These are phyloP conservation scores for Nothoprocta pentlandii DNA, from an alignment of 2,113 vertebrate species.

Conservation along the genomic window DNA sequence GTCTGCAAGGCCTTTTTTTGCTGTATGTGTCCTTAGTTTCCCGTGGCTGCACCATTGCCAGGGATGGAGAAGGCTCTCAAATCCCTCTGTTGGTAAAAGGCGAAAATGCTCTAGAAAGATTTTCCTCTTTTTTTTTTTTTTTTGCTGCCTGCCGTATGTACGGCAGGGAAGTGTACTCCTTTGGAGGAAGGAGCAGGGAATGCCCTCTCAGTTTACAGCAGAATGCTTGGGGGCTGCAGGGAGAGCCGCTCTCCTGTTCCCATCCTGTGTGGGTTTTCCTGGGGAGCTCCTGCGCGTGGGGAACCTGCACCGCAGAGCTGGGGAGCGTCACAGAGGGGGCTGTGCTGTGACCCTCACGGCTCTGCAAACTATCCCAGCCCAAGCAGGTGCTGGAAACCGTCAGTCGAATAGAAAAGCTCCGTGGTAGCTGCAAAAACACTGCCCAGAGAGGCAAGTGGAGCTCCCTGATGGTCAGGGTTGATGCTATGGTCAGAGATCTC, in stretches of 20 bases:
- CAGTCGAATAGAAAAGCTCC: not conserved
- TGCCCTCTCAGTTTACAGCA: not conserved
- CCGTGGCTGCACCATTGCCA: not conserved
- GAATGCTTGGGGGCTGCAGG: accelerated
- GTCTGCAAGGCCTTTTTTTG: conserved; percentile 50
- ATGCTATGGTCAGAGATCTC: accelerated
- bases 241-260: accelerated
- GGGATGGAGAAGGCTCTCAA: conserved; percentile 67
- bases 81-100: conserved; percentile 74
- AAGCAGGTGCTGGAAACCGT: not conserved
- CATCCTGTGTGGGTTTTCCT: not conserved
- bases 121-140: conserved; percentile 4
- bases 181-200: not conserved
- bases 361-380: not conserved
- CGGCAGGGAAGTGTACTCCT: not conserved
- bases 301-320: not conserved
- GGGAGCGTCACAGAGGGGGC: accelerated
- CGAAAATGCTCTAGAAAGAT: conserved; percentile 57
- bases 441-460: accelerated
- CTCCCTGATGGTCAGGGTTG: accelerated
- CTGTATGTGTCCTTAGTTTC: not conserved
- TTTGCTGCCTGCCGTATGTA: not conserved
- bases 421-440: accelerated
- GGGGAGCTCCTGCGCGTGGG: accelerated
- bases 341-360: not conserved